These are phyloP conservation scores for Phocoena sinus DNA, from an alignment of 2,113 vertebrate species.

Conservation along the genomic window DNA sequence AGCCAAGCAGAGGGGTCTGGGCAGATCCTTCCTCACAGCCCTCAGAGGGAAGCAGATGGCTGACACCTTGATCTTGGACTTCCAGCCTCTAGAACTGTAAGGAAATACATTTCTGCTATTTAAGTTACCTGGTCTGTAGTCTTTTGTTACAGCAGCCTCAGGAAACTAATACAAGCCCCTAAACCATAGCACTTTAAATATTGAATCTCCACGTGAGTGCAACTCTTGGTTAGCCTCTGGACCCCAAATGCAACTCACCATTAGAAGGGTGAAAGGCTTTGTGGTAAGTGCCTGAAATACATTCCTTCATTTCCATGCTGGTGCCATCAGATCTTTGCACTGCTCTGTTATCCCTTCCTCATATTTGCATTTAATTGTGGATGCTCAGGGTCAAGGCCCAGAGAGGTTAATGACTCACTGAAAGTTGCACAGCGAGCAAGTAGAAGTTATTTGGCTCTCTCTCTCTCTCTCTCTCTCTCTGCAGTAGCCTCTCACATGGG, in stretches of 20 bases:
- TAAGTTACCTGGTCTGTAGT: neutral
- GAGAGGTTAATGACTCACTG: neutral
- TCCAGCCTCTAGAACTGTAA: neutral
- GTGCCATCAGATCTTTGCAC: rapidly evolving
- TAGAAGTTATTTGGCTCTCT: neutral
- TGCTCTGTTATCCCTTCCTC: neutral
- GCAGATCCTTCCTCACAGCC: neutral
- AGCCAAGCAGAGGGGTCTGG: neutral
- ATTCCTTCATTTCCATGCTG: rapidly evolving
- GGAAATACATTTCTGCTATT: neutral
- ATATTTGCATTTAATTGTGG: neutral
- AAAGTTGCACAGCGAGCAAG: rapidly evolving
- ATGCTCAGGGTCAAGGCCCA: neutral
- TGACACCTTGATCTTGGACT: no score
- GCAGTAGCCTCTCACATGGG: neutral
- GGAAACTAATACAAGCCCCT: neutral
- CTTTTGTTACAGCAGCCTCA: neutral
- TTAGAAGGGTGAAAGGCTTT: neutral
- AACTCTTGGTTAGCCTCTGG: neutral
- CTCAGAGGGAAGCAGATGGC: neutral
- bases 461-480: neutral
- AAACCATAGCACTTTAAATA: neutral
- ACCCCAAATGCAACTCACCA: neutral
- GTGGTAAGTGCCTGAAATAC: rapidly evolving
- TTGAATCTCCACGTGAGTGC: neutral